These are phyloP conservation scores for Coregonus suidteri DNA, from an alignment of 2,797 vertebrate species.

Conservation along the genomic window DNA sequence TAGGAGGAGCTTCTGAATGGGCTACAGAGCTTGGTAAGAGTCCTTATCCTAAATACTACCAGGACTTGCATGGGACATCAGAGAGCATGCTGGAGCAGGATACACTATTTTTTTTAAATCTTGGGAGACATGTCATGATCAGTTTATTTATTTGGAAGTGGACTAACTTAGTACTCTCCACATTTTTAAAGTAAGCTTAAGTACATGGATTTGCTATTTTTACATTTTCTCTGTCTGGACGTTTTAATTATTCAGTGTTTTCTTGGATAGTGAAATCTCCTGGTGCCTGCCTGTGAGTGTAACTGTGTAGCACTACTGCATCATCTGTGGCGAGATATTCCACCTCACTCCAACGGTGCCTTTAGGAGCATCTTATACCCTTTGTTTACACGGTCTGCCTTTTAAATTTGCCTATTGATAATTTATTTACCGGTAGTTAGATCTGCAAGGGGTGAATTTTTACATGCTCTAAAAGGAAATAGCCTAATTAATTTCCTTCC, in stretches of 20 bases:
- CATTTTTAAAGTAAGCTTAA: neutral
- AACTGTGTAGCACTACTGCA: constrained; percentile 4
- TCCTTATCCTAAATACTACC: constrained; percentile 4
- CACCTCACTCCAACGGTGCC: neutral
- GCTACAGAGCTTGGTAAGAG: constrained; percentile 64
- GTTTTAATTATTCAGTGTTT: constrained; percentile 67
- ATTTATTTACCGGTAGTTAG: neutral
- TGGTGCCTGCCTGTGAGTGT: constrained; percentile 18
- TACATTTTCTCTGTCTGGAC: constrained; percentile 46
- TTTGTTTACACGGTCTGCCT: neutral
- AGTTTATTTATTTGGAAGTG: neutral
- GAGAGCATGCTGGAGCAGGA: neutral
- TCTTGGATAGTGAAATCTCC: constrained; percentile 32
- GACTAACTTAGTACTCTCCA: neutral
- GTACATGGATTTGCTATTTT: constrained; percentile 47
- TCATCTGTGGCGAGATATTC: constrained; percentile 20
- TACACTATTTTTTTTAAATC: no score
- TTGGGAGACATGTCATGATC: neutral
- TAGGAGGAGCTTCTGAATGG: constrained; percentile 50
- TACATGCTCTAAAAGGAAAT: neutral
- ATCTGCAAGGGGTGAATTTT: neutral
- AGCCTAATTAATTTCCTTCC: neutral
- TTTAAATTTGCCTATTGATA: neutral
- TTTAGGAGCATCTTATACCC: neutral
- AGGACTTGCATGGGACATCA: constrained; percentile 11